Evolutionary conservation across 2,888 invertebrate genomes (phyloP), one percentile per base, ranked within the genome.

Genomic region (Sarcophaga variegata): DNA sequence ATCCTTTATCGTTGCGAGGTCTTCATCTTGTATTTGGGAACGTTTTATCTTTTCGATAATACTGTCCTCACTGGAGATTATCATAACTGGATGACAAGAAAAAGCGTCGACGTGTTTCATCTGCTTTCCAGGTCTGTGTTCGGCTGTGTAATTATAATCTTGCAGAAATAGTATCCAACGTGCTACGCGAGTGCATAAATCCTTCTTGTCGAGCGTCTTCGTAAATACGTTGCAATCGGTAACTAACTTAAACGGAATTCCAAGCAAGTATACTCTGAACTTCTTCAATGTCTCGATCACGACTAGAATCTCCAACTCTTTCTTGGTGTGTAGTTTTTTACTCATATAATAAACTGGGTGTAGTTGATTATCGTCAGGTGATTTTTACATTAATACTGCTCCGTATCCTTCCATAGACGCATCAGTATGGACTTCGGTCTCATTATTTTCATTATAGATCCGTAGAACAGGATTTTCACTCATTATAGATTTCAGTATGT

Each of bases 191-290:
- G 83, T 71, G 22, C 76, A 76, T 64, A 88, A 37, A 54, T 88
- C 88, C 77, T 77, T 86, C 49, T 85, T 88, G 14, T 79, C 81
- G 66, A 89, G 72, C 6, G 88, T 86, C 54, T 67, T 83, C 78
- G 1, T 59, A 14, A 88, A 88, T 0, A 88, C 88, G 25, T 77
- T 79, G 60, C 87, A 82, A 69, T 87, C 84, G 2, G 80, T 87
- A 22, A 85, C 76, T 54, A 85, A n/a, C 62, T 82, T 82, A 54
- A 85, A 77, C 64, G 27, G 74, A 2, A 82, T 60, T 4, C 89
- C 87, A 4, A 90, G 37, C 2, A 89, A 86, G 88, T 90, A 90
- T 14, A 89, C 81, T 6, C 87, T 62, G 77, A 90, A 90, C 62
- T 89, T 90, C 59, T 88, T 87, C 8, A 89, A 17, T 2, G 89